Base-by-base conservation (phyloP, 1,140 invertebrate species). In the Drosophila busckii region DNA sequence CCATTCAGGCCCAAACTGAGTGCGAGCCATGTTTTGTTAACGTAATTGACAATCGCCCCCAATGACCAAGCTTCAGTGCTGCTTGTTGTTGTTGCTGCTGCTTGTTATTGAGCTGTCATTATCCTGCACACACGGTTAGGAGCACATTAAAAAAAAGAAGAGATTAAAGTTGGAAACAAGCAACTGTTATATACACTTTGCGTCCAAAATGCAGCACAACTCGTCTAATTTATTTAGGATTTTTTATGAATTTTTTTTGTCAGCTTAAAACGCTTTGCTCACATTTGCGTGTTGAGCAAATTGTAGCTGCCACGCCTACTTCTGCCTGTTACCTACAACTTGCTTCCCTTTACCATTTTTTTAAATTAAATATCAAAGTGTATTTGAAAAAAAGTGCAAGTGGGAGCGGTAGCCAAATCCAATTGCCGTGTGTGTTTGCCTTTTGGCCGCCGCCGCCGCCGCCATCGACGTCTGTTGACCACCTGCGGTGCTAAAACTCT, bases 11-110 rank as follows among this genome's bases (percentile, higher is more conserved):
- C 44, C 15, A n/a, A 41, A 9, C 54, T 29, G 68, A 40, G 37
- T 50, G 48, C 63, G n/a, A n/a, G n/a, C n/a, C n/a, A 70, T 71
- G 73, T 78, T 78, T 78, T 78, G 71, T 71, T 80, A 70, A 68
- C 67, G 53, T 78, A 80, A 78, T 80, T 78, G 73, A 70, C 73
- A 78, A 78, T 78, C 53, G 73, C 34, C 66, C 55, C 49, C 53
- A 55, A 64, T 60, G 58, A 46, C 38, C 54, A 64, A 73, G 42
- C 22, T 17, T 35, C 34, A 13, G 16, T 49, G 54, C 42, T 41
- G 12, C 15, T 31, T 15, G 9, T 15, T 55, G 7, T 8, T 22
- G 22, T 6, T 73, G 50, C 26, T 45, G 22, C 16, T 42, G 23
- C n/a, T 17, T 44, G 34, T 65, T 76, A 62, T 80, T 63, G 35